Conservation (phyloP, 2,113 vertebrate species). For the Anser cygnoides region DNA sequence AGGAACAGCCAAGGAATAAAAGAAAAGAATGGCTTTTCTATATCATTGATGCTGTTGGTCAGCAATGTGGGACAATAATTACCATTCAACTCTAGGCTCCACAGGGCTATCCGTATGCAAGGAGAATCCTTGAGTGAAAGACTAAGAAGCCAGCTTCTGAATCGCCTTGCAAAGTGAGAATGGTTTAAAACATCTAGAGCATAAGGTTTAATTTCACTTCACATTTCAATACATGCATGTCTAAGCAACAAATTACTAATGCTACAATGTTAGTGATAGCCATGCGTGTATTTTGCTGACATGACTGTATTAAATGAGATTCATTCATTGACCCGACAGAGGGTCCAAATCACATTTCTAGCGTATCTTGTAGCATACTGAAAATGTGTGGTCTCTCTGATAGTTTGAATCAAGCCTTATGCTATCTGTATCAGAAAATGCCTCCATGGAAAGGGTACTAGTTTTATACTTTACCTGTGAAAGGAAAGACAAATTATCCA, state of each 20-base stretch:
- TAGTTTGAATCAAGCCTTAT: conserved; percentile 50
- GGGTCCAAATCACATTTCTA: background rate
- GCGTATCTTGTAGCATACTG: background rate
- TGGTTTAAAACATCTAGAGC: background rate
- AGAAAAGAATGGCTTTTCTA: background rate
- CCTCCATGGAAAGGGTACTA: conserved; percentile 49
- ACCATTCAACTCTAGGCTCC: background rate
- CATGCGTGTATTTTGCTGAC: background rate
- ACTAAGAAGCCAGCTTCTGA: background rate
- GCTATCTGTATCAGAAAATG: conserved; percentile 45
- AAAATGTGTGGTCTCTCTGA: conserved; percentile 49
- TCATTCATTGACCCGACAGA: background rate
- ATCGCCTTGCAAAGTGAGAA: background rate
- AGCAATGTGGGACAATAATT: background rate
- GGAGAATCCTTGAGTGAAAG: background rate
- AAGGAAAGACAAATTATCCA: conserved; percentile 76
- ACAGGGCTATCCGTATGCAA: rapidly evolving
- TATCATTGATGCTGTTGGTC: background rate
- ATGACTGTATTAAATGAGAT: background rate
- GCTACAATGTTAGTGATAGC: background rate
- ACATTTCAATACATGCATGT: background rate
- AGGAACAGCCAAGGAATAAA: background rate
- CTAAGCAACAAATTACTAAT: background rate
- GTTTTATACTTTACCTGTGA: conserved; percentile 64
- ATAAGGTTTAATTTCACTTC: background rate